Evolutionary conservation across 2,113 vertebrate species (phyloP).

Genomic region (Clarias gariepinus): DNA sequence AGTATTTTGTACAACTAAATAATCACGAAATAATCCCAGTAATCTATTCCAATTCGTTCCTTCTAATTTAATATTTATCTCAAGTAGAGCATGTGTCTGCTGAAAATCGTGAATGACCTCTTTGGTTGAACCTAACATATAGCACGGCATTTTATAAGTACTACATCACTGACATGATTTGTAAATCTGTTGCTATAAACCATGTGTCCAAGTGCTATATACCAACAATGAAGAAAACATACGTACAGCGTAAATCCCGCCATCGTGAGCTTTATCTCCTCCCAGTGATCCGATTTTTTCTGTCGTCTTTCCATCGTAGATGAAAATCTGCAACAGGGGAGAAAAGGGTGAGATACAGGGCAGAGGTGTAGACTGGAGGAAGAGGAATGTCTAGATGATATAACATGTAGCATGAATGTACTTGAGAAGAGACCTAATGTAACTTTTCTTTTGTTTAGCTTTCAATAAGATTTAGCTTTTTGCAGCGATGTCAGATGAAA

Average conservation of each 20-base stretch:
- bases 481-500: background rate
- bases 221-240: background rate
- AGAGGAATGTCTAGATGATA: background rate
- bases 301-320: constrained; percentile 87
- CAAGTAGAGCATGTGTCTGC: background rate
- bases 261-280: constrained; percentile 87
- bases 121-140: too few relatives aligned
- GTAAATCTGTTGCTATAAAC: background rate
- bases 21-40: background rate
- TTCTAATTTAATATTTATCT: background rate
- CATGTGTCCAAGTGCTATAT: too few relatives aligned
- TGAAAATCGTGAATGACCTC: background rate
- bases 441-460: too few relatives aligned
- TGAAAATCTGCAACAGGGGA: constrained; percentile 73
- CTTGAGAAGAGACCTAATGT: too few relatives aligned
- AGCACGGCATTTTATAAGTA: too few relatives aligned
- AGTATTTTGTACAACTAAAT: too few relatives aligned
- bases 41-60: background rate
- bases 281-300: constrained; percentile 79
- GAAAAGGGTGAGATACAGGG: background rate
- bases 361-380: background rate
- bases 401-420: too few relatives aligned
- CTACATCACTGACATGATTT: background rate
- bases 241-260: constrained; percentile 95
- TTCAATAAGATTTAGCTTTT: too few relatives aligned